Base-by-base conservation (phyloP, 1,140 invertebrate genomes). In the Aphelinus atriplicis region DNA sequence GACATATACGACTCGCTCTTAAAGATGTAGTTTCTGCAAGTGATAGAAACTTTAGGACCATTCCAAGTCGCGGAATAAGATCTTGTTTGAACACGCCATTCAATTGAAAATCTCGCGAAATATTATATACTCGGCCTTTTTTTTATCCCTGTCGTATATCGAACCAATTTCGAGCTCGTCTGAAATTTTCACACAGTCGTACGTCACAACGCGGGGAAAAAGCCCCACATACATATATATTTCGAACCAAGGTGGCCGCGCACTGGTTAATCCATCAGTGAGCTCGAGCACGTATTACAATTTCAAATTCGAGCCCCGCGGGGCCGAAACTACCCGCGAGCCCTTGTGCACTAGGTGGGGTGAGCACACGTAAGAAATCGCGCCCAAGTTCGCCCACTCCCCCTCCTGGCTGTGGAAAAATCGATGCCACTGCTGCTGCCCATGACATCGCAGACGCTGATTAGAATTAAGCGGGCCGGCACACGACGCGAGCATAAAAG, bases 401-500 rank as follows among this genome's bases (percentile, higher is more conserved):
- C 26, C 26, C 26, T 26, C 26, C 26, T 0, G 26, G 26, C 6
- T 10, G 26, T 63, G 9, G 26, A 55, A 61, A 71, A 73, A 79
- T 79, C 80, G 78, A 81, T 80, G 9, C 74, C 48, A 7, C 63
- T 55, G 50, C 43, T 68, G 55, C 78, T 77, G 78, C 73, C 76
- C 77, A 74, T 81, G 78, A 80, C 79, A 80, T 75, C 73, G 57
- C 56, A 46, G 47, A 7, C 50, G 45, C 72, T 81, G 78, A 81
- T 81, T 83, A 78, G 65, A 81, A 81, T 79, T 75, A 75, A 78
- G 65, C 60, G 58, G 62, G 63, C 53, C 26, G 55, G 62, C 73
- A 71, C 63, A 63, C 50, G 70, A 62, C 64, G 48, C 58, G 61
- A 68, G 65, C 75, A 75, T 73, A 68, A 74, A 75, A 78, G 71